Conservation (phyloP, 2,113 vertebrate genomes). For the Rhinichthys klamathensis region DNA sequence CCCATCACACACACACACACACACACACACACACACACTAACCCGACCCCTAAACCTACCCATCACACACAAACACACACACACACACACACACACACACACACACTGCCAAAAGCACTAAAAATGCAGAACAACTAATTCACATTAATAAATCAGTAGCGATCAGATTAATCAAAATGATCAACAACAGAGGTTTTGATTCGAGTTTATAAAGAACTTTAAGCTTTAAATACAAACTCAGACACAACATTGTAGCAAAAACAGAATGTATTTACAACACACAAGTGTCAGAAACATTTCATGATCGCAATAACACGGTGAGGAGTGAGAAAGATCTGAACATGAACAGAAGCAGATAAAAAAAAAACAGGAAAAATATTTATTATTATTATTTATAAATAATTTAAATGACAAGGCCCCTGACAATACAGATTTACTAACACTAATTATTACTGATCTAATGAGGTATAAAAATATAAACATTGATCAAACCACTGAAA, state of each 20-base stretch:
- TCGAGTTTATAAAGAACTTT: background rate
- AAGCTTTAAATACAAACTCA: constrained; percentile 7
- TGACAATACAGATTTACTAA: background rate
- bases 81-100: background rate
- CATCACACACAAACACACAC: no score
- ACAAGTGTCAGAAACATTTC: background rate
- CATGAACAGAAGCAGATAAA: background rate
- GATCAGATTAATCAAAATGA: background rate
- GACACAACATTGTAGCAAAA: background rate
- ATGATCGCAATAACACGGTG: background rate
- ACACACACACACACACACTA: no score
- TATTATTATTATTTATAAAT: background rate
- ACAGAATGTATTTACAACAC: background rate
- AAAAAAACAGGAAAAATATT: background rate
- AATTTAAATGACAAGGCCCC: background rate
- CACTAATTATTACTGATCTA: background rate
- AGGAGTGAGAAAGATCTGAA: background rate
- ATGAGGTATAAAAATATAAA: background rate
- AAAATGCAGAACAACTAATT: no score
- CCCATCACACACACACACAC: no score
- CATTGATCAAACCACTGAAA: background rate
- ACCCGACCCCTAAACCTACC: no score
- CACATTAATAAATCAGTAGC: background rate
- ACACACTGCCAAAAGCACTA: background rate
- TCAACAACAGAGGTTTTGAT: background rate